These are phyloP conservation scores for Drosophila emarginata DNA, from an alignment of 2,888 invertebrate genomes.

Conservation along the genomic window DNA sequence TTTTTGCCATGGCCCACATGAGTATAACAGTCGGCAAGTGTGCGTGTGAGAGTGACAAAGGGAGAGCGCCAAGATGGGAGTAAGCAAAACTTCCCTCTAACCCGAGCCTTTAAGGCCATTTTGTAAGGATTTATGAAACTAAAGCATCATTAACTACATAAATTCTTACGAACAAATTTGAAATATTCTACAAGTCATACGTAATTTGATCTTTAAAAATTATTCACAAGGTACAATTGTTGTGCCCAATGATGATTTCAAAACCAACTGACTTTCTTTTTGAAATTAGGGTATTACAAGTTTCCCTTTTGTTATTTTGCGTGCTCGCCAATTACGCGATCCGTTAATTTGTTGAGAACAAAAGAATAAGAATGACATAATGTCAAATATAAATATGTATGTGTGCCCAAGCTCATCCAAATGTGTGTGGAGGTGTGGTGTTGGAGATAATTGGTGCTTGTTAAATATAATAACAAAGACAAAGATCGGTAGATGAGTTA, in stretches of 20 bases:
- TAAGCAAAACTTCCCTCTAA: background rate
- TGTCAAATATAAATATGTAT: conserved; percentile 28
- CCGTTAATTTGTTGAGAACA: conserved; percentile 39
- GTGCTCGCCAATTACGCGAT: conserved; percentile 37
- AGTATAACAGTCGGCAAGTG: background rate
- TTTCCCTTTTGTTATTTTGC: conserved; percentile 21
- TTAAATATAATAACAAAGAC: conserved; percentile 39
- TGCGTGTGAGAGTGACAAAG: too few species aligned
- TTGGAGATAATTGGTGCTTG: conserved; percentile 18
- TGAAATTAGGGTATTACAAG: conserved; percentile 4
- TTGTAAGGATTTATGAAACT: background rate
- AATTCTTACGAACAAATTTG: background rate
- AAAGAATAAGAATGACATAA: conserved; percentile 21
- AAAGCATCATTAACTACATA: background rate
- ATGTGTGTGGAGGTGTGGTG: background rate
- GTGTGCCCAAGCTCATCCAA: background rate
- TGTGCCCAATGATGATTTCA: too few species aligned
- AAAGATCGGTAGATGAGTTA: conserved; percentile 6
- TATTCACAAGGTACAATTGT: too few species aligned
- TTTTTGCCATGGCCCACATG: background rate
- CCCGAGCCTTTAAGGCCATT: background rate
- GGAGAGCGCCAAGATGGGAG: background rate
- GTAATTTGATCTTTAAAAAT: too few species aligned
- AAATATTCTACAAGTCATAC: too few species aligned
- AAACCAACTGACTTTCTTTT: background rate